phyloP scores from a whole-genome alignment of 2,797 vertebrate genomes.

The Heteromormyrus szaboi region DNA sequence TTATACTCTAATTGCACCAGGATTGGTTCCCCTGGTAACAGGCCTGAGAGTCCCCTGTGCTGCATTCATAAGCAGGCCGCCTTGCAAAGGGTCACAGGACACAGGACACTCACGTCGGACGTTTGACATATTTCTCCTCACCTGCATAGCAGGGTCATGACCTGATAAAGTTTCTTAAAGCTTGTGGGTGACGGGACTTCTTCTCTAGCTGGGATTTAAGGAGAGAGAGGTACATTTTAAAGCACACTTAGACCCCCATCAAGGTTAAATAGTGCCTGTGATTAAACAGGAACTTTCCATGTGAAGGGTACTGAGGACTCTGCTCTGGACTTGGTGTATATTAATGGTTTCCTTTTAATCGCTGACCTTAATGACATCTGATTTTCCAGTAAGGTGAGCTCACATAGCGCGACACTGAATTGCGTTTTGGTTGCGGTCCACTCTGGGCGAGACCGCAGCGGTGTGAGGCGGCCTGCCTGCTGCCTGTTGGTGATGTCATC shows the following conservation, averaged over 20 bases:
- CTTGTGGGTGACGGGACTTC: not conserved
- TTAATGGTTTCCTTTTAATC: not conserved
- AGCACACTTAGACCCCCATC: not conserved
- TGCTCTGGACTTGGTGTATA: not conserved
- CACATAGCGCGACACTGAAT: not conserved
- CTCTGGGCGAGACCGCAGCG: not conserved
- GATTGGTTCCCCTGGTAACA: conserved; percentile 29
- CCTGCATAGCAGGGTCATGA: not conserved
- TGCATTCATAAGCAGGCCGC: conserved; percentile 28
- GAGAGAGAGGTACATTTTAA: not conserved
- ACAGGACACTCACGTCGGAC: not conserved
- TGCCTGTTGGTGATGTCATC: conserved; percentile 40
- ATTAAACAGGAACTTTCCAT: not conserved
- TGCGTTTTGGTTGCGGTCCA: not conserved
- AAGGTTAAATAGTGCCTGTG: not conserved
- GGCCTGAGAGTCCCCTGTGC: conserved; percentile 24
- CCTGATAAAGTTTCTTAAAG: not conserved
- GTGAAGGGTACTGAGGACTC: not conserved
- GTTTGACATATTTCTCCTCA: not conserved
- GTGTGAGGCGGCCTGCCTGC: conserved; percentile 27
- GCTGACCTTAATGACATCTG: conserved; percentile 1
- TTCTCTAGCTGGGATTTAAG: not conserved
- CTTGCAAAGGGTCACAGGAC: conserved; percentile 46
- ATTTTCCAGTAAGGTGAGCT: not conserved
- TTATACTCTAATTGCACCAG: conserved; percentile 12